A percentile compares a stretch with the other conserved stretches of the same genome.
Conservation (phyloP, 2,113 vertebrate species). For the Oenanthe oenanthe region DNA sequence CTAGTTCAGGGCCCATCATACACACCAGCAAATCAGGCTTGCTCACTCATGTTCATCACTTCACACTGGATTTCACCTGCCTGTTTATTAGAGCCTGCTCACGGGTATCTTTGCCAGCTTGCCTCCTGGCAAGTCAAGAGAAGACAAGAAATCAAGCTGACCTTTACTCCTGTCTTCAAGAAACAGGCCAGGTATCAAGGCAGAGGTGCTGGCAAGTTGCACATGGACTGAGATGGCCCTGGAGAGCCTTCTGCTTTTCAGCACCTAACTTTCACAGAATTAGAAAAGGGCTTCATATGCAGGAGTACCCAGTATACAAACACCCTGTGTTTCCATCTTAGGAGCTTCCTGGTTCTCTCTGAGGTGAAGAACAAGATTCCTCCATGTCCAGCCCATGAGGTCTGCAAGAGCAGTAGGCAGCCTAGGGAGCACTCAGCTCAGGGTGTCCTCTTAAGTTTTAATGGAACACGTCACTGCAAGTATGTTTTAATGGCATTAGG, state of each 20-base stretch:
- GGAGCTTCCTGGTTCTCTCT: neutral
- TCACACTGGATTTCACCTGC: neutral
- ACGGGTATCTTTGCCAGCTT: neutral
- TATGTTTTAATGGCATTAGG: conserved; percentile 59
- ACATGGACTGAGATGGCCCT: neutral
- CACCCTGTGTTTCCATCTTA: neutral
- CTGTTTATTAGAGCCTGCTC: neutral
- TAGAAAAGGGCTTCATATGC: neutral
- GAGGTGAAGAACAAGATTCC: neutral
- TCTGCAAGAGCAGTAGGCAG: neutral
- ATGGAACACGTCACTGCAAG: conserved; percentile 11
- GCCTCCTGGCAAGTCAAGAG: neutral
- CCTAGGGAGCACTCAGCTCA: neutral
- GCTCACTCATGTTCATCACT: neutral
- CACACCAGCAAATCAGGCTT: neutral
- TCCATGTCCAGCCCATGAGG: neutral
- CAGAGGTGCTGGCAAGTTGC: neutral
- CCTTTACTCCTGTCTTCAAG: neutral
- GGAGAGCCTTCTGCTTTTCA: neutral
- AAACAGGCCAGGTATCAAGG: neutral
- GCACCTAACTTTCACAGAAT: neutral
- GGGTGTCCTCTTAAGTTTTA: neutral
- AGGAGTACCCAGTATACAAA: fast-evolving
- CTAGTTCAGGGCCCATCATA: neutral
- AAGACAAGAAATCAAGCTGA: neutral